Evolutionary conservation across 2,113 vertebrate genomes (phyloP).

Genomic region (Thamnaconus septentrionalis): DNA sequence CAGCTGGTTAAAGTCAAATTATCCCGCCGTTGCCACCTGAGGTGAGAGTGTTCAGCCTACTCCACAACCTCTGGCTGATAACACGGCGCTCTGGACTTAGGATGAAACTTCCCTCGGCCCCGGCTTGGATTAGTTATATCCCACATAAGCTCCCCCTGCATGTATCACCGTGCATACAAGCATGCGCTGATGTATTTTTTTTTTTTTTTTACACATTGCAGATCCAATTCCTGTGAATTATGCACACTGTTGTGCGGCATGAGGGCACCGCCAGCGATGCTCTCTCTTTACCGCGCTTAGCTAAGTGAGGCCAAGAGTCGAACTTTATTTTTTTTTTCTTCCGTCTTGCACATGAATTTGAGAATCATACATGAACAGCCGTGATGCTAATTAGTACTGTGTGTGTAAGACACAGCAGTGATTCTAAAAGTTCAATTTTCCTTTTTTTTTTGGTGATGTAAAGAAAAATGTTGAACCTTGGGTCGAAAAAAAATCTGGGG

Average conservation of each 20-base stretch:
- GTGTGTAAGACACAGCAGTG: no score
- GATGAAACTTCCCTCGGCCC: slow-evolving; percentile 27
- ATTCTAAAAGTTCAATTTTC: no score
- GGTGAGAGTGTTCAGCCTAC: slow-evolving; percentile 21
- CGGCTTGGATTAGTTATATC: slow-evolving; percentile 45
- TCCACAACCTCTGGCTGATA: slow-evolving; percentile 47
- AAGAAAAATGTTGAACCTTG: no score
- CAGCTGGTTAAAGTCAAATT: not conserved
- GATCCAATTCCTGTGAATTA: slow-evolving; percentile 50
- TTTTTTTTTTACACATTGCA: slow-evolving; percentile 53
- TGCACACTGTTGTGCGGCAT: slow-evolving; percentile 49
- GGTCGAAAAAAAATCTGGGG: no score
- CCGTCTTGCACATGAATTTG: slow-evolving; percentile 17
- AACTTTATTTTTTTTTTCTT: slow-evolving; percentile 22
- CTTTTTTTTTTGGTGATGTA: no score
- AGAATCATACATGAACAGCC: not conserved
- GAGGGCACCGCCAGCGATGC: slow-evolving; percentile 27
- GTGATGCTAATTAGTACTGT: no score
- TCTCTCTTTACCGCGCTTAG: slow-evolving; percentile 34
- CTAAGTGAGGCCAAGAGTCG: slow-evolving; percentile 38
- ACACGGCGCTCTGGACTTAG: slow-evolving; percentile 43
- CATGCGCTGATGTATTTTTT: slow-evolving; percentile 39
- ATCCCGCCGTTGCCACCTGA: slow-evolving; percentile 19
- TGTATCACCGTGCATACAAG: slow-evolving; percentile 10
- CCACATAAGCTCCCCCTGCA: slow-evolving; percentile 20